phyloP scores from a whole-genome alignment of 2,113 vertebrate species.

The Trinectes maculatus region DNA sequence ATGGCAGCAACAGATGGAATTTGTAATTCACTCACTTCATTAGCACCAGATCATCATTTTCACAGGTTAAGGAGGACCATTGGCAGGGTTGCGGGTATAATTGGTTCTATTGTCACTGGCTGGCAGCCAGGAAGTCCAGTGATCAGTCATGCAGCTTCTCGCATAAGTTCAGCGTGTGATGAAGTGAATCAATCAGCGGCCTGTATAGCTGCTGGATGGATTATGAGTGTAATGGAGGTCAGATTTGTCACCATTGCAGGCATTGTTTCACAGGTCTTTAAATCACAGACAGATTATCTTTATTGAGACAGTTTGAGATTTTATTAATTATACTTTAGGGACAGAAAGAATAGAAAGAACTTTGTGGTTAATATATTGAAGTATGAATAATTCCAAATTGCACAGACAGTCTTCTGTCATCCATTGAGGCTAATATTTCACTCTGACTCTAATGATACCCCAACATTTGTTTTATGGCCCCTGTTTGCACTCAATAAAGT shows the following conservation, averaged over 20 bases:
- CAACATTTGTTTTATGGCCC: not conserved
- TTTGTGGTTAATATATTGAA: constrained; percentile 7
- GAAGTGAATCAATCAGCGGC: constrained; percentile 64
- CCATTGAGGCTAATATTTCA: constrained; percentile 1
- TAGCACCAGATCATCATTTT: constrained; percentile 73
- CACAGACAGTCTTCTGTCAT: constrained; percentile 7
- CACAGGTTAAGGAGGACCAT: constrained; percentile 70
- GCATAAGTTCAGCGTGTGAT: constrained; percentile 60
- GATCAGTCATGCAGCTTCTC: constrained; percentile 66
- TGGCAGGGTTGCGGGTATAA: constrained; percentile 68
- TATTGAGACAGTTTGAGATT: constrained; percentile 10
- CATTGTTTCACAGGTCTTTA: constrained; percentile 25
- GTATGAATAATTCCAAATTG: constrained; percentile 11
- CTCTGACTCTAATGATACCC: not conserved
- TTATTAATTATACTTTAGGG: constrained; percentile 7
- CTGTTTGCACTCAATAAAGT: not conserved
- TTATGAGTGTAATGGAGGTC: constrained; percentile 56
- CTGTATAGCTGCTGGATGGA: constrained; percentile 47
- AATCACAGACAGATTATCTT: constrained; percentile 7
- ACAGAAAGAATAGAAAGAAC: constrained; percentile 3
- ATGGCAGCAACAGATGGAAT: constrained; percentile 67
- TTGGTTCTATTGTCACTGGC: constrained; percentile 68
- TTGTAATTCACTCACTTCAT: constrained; percentile 73
- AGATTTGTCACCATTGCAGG: constrained; percentile 33
- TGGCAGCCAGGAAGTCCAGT: constrained; percentile 55